Base-by-base conservation (phyloP, 2,888 invertebrate species). In the Synanthedon myopaeformis region DNA sequence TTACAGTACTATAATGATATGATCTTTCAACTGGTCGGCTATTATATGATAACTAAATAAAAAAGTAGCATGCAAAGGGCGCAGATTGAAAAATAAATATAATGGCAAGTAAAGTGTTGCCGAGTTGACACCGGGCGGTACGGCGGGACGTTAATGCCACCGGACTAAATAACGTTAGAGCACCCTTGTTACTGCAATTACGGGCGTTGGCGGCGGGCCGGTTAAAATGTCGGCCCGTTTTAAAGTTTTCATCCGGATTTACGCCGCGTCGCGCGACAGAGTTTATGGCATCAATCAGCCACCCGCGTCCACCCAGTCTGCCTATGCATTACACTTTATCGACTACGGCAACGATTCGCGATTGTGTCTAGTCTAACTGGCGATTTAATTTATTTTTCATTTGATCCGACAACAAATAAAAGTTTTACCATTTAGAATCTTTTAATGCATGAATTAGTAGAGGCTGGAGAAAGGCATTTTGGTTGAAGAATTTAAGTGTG, bases 141-240 rank as follows among this genome's bases (percentile, higher is more conserved):
- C 69, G 68, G 66, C 70, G 68, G 76, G 74, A 76, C 78, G 72
- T 76, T 81, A 82, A 81, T 79, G 76, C 76, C 73, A 67, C 70
- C 67, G 71, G 77, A 76, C 79, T 79, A 82, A 83, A 84, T 81
- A 78, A 80, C 72, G 80, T 82, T 84, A 81, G 79, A 82, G 81
- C 74, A 80, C 82, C 81, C 82, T 83, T 80, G 85, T 84, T 82
- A 76, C 76, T 75, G 77, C 79, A 81, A 83, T 82, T 82, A 83
- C 74, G 73, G 60, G 63, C 59, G 70, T 53, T 51, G 51, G 53
- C 54, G 55, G 61, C 61, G 59, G 60, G 58, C 61, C 65, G 63
- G 70, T 66, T 66, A 66, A 70, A 69, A 69, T 63, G 75, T 72
- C 72, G 63, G 64, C 57, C 65, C 73, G 66, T 72, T 77, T 75